Evolutionary conservation across 2,888 invertebrate species (phyloP), one percentile per base, ranked within the genome.

Genomic region (Ophion ventricosus): DNA sequence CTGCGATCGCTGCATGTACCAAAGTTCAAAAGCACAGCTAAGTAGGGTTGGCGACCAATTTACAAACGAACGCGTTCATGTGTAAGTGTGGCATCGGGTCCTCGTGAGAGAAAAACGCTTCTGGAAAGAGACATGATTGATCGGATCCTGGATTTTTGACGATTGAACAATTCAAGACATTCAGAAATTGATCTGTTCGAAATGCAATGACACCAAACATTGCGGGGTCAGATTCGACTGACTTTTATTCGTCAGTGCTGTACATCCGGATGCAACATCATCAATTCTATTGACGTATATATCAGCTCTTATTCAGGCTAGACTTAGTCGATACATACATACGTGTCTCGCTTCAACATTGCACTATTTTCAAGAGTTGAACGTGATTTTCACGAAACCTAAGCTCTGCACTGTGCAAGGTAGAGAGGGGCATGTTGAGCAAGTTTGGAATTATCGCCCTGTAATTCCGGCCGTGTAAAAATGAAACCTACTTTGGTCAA

Each of bases 11-110:
- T 66, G 66, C 35, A 69, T 56, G 56, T 69, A 78, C 57, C 78
- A 57, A 85, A 80, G 76, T 85, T 82, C 73, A 66, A 66, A 57
- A 66, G 69, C 66, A 29, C 20, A 43, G 54, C 49, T 29, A 35
- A 56, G 70, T 61, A 54, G 63, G 61, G 54, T 63, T 61, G 49
- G 49, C 49, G 69, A 69, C 40, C 64, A 76, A 63, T 84, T 75
- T 76, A 80, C 77, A 63, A 66, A 74, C 64, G 79, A 83, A 79
- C 66, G 72, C 67, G 67, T 67, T 79, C 77, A 79, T 49, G 40
- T 63, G 69, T 74, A 67, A 78, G 79, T 79, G 81, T 54, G 79
- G 26, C 49, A 7, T 49, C 3, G 17, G 0, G 23, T 63, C 69
- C 67, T 72, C 78, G 61, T 26, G 66, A 72, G 82, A 80, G 79